Conservation (phyloP, 2,797 vertebrate species). For the Lepilemur septentrionalis region DNA sequence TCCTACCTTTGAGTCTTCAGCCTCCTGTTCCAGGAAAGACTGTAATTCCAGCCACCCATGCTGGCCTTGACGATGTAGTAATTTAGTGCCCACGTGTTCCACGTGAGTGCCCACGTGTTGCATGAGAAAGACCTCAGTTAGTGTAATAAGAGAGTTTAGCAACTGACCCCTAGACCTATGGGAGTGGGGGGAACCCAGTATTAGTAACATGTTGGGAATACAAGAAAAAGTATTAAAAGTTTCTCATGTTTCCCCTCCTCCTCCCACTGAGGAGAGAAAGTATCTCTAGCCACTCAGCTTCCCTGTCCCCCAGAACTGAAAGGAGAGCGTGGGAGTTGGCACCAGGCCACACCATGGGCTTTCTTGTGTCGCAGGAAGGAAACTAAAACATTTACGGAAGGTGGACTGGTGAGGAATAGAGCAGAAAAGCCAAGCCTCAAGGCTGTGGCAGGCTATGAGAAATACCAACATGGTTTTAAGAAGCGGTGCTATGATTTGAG, state of each 20-base stretch:
- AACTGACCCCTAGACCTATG: neutral
- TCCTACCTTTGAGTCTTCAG: neutral
- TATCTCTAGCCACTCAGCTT: neutral
- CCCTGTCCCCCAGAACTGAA: neutral
- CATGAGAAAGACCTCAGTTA: neutral
- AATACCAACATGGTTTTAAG: neutral
- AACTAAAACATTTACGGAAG: neutral
- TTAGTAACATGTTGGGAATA: neutral
- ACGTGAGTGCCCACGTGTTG: neutral
- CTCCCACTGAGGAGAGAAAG: neutral
- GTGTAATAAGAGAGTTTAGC: neutral
- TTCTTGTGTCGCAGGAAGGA: neutral
- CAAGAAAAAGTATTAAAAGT: neutral
- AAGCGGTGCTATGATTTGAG: neutral
- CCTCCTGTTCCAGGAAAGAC: neutral
- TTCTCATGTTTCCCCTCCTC: neutral
- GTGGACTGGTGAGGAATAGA: neutral
- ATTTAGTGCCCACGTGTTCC: neutral
- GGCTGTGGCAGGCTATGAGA: neutral
- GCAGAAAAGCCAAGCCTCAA: neutral
- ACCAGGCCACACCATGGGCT: neutral
- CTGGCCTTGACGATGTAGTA: neutral
- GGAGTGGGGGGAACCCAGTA: neutral
- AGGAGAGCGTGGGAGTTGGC: neutral
- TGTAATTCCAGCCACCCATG: neutral